A percentile compares a stretch with the other conserved stretches of the same genome.
Conservation (phyloP, 92 coral and sea anemone species). For the Epizoanthus scotinus region DNA sequence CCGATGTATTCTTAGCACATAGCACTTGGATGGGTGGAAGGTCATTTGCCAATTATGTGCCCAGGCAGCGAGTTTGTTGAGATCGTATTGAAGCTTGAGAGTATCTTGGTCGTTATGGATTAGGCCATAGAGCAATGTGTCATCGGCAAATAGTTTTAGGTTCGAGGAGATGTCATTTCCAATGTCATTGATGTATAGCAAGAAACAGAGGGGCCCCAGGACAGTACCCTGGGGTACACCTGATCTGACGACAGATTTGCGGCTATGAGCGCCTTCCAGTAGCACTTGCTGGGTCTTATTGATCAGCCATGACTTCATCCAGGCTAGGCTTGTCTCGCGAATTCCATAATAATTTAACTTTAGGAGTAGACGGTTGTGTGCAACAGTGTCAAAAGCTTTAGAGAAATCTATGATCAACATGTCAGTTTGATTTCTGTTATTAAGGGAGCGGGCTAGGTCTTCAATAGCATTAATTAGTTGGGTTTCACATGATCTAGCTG, state of each 20-base stretch:
- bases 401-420: constrained; percentile 10
- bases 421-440: constrained; percentile 8
- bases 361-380: constrained; percentile 8
- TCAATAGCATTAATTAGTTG: not conserved
- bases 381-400: constrained; percentile 15
- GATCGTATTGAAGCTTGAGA: constrained; percentile 28
- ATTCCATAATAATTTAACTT: constrained; percentile 14
- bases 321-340: constrained; percentile 15
- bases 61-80: constrained; percentile 33
- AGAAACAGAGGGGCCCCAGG: too few species aligned
- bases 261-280: constrained; percentile 2
- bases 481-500: constrained; percentile 6
- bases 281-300: constrained; percentile 14
- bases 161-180: constrained; percentile 40
- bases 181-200: constrained; percentile 33
- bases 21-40: constrained; percentile 50
- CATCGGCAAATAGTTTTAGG: constrained; percentile 53
- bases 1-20: constrained; percentile 33
- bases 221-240: constrained; percentile 7
- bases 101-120: constrained; percentile 23
- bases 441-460: constrained; percentile 11
- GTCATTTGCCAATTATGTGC: constrained; percentile 51
- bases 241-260: constrained; percentile 4
- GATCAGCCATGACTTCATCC: constrained; percentile 8
- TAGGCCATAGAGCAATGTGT: constrained; percentile 19